Percentiles rank a stretch among this genome's conserved stretches.
phyloP scores from a whole-genome alignment of 2,888 invertebrate species.

The Cosmia trapezina region DNA sequence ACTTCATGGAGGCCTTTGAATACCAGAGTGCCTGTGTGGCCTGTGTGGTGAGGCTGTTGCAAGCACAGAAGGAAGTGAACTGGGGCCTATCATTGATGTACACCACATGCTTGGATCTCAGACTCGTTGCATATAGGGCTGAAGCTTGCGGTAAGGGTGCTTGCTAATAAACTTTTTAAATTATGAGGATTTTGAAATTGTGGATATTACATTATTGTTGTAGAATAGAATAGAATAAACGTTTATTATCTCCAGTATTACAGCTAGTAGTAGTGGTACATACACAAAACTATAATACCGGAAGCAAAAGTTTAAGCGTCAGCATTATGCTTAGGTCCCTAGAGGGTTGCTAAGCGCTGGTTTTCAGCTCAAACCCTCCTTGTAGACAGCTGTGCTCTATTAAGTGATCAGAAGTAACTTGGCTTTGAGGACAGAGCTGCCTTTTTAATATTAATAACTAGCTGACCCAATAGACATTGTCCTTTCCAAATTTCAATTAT shows the following conservation, averaged over 20 bases:
- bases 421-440: neutral
- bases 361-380: too few relatives aligned
- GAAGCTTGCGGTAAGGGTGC: conserved; percentile 88
- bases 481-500: too few relatives aligned
- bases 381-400: too few relatives aligned
- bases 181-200: neutral
- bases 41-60: conserved; percentile 95
- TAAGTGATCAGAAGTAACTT: neutral
- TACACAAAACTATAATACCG: too few relatives aligned
- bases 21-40: conserved; percentile 95
- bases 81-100: conserved; percentile 99
- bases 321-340: too few relatives aligned
- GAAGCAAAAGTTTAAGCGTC: too few relatives aligned
- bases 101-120: conserved; percentile 96
- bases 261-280: too few relatives aligned
- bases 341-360: too few relatives aligned
- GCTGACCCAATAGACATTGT: too few relatives aligned
- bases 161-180: neutral
- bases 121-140: conserved; percentile 95
- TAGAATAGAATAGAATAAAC: too few relatives aligned
- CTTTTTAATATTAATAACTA: neutral
- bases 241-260: too few relatives aligned
- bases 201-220: neutral
- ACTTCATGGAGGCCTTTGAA: conserved; percentile 93
- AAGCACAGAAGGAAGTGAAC: conserved; percentile 97